phyloP scores from a whole-genome alignment of 2,888 invertebrate genomes.

The Stramonita haemastoma region DNA sequence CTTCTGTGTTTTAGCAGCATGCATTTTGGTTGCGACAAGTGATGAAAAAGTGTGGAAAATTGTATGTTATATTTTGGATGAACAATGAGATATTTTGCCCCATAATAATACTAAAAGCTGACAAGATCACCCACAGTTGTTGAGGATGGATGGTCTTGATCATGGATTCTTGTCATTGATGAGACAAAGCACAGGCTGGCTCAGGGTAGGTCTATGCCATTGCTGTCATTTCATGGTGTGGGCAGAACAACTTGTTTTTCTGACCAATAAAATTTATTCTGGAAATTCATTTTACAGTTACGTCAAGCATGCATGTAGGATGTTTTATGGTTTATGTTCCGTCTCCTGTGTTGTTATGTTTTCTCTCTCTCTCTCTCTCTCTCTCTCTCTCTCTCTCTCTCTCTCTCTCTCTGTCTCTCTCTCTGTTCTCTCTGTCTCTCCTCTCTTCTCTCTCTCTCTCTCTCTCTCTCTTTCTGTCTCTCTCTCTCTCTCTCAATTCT shows the following conservation, averaged over 20 bases:
- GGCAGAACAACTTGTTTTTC: background rate
- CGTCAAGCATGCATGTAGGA: background rate
- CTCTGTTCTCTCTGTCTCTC: background rate
- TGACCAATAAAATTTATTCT: too few species aligned
- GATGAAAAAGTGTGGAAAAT: too few species aligned
- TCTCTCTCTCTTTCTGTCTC: background rate
- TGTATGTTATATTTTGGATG: too few species aligned
- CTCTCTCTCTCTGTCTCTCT: background rate
- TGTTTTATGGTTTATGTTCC: background rate
- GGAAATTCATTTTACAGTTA: too few species aligned
- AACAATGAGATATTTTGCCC: background rate
- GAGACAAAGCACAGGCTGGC: background rate
- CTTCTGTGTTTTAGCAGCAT: background rate
- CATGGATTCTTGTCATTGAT: background rate
- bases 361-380: background rate
- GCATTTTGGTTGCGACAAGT: background rate
- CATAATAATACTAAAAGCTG: background rate
- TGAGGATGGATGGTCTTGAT: background rate
- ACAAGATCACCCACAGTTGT: background rate
- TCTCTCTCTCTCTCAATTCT: background rate
- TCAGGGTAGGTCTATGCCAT: background rate
- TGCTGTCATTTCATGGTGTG: background rate
- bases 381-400: background rate
- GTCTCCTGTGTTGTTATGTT: constrained; percentile 9
- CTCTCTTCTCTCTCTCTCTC: background rate